Base-by-base conservation (phyloP, 2,888 invertebrate genomes). In the Chloroclystis v-ata region DNA sequence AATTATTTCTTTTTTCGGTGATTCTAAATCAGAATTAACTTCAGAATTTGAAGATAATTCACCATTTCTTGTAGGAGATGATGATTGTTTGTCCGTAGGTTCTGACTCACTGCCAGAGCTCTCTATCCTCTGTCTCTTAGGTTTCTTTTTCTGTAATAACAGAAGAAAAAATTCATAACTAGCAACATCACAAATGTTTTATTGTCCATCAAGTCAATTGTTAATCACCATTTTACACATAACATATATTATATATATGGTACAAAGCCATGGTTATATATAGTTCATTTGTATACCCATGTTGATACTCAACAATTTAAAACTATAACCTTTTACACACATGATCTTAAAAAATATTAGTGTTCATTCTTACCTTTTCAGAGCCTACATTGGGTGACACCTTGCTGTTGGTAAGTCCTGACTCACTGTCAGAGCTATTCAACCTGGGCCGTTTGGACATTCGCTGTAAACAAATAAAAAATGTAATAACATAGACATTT, bases 81-180 rank as follows among this genome's bases (percentile, higher is more conserved):
- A 12, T 13, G n/a, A 38, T 13, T 48, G 25, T 12, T 41, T 9
- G 29, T 50, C 49, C n/a, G 14, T 4, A 16, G 57, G 33, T 8
- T 75, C 76, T 0, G 71, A 30, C 45, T 86, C 86, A 64, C 83
- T 83, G 7, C 65, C 74, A 0, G 83, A 82, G 39, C 85, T 87
- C 28, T 80, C 78, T 56, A 84, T 82, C 12, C 83, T 62, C 49
- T 74, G 79, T 0, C 84, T 72, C 66, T 86, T 87, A 6, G 53
- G 12, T 61, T 74, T 81, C 52, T 73, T 79, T 59, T 77, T 80
- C 82, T 81, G 51, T 16, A 39, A 32, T 13, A 30, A 30, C 16
- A 7, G 32, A 1, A 25, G 6, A 26, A 20, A 10, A 24, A 29
- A 1, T 9, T 30, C 20, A 20, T 20, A 20, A 20, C 20, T 4